These are phyloP conservation scores for Tragulus kanchil DNA, from an alignment of 2,113 vertebrate species.

Conservation along the genomic window DNA sequence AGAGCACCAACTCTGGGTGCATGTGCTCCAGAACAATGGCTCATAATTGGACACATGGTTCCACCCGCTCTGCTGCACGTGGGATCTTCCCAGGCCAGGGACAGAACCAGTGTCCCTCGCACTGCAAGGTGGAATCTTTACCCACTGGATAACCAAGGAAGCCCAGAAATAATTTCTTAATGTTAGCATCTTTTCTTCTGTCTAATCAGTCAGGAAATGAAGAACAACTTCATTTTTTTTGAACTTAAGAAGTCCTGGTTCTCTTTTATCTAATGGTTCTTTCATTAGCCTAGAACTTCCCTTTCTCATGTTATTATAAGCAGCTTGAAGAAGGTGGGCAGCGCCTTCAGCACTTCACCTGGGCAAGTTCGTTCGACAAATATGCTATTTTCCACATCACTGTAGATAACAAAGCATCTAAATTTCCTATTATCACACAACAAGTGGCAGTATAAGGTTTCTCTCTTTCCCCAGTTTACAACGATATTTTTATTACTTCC, in stretches of 20 bases:
- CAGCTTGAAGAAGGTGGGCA: not conserved
- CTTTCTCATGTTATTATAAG: not conserved
- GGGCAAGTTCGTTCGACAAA: not conserved
- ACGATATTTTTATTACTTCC: not conserved
- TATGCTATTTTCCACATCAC: not conserved
- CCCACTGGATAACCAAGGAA: too few species aligned
- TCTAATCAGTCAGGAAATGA: not conserved
- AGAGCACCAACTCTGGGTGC: too few species aligned
- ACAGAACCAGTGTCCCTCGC: too few species aligned
- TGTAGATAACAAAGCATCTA: not conserved
- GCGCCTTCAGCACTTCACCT: not conserved
- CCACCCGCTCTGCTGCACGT: too few species aligned
- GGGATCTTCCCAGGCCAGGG: too few species aligned
- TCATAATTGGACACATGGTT: too few species aligned
- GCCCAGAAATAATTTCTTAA: not conserved
- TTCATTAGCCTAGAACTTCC: not conserved
- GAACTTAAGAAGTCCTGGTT: not conserved
- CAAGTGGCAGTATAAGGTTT: not conserved
- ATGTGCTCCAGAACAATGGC: too few species aligned
- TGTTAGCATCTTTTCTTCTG: not conserved
- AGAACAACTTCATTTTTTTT: not conserved
- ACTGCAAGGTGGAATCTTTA: too few species aligned
- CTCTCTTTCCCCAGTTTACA: not conserved
- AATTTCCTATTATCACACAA: not conserved
- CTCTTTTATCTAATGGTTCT: not conserved